Evolutionary conservation across 2,888 invertebrate genomes (phyloP).

Genomic region (Caenorhabditis macrosperma): DNA sequence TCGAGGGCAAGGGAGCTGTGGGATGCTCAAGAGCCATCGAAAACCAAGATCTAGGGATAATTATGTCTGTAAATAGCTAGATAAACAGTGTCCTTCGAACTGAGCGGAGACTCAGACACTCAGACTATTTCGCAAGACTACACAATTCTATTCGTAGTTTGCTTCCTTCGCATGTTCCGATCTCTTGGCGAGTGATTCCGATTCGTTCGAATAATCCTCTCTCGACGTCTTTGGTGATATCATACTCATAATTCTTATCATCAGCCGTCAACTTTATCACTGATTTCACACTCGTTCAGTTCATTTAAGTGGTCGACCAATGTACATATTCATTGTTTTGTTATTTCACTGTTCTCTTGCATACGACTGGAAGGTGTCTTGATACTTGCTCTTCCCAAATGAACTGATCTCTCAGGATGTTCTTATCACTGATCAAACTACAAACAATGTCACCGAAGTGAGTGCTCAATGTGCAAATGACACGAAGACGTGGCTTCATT

Average conservation of each 20-base stretch:
- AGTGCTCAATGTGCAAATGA: slow-evolving; percentile 34
- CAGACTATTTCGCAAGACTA: neutral
- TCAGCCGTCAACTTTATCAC: neutral
- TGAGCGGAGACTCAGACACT: neutral
- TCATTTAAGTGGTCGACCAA: neutral
- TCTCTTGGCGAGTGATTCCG: neutral
- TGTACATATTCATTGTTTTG: neutral
- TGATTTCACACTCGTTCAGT: neutral
- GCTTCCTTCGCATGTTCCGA: neutral
- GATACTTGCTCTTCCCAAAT: neutral
- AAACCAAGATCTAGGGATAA: neutral
- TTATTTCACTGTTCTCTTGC: neutral
- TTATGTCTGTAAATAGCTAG: neutral
- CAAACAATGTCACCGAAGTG: slow-evolving; percentile 21
- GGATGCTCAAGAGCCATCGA: neutral
- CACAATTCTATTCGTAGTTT: neutral
- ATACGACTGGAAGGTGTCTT: neutral
- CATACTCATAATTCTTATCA: neutral
- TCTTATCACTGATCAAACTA: neutral
- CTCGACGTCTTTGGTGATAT: neutral
- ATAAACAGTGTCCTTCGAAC: neutral
- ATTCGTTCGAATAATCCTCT: neutral
- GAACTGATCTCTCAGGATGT: neutral
- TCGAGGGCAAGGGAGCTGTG: neutral
- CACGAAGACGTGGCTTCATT: slow-evolving; percentile 32